Conservation (phyloP, 2,888 invertebrate species). For the Ichneumoninae sp. region DNA sequence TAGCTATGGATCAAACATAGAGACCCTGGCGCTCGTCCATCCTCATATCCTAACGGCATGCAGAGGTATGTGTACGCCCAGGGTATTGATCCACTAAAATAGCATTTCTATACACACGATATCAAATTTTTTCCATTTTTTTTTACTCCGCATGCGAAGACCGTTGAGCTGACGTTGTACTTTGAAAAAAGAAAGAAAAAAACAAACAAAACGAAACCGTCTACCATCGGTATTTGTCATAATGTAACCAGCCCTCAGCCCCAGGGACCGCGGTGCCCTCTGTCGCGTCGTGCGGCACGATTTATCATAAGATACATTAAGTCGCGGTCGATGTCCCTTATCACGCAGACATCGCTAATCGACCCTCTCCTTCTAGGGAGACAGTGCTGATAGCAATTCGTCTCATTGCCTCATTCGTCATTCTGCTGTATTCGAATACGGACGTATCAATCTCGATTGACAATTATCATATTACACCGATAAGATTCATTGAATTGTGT, state of each 20-base stretch:
- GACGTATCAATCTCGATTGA: neutral
- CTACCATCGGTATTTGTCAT: neutral
- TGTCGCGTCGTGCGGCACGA: too few species aligned
- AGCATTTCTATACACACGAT: constrained; percentile 23
- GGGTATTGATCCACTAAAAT: constrained; percentile 51
- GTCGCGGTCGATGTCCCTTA: too few species aligned
- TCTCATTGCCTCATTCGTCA: neutral
- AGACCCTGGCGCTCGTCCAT: constrained; percentile 63
- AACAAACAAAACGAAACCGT: neutral
- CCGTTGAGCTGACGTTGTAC: neutral
- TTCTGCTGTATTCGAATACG: neutral
- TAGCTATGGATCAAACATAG: constrained; percentile 60
- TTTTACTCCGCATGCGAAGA: neutral
- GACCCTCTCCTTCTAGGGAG: too few species aligned
- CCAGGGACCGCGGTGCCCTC: too few species aligned
- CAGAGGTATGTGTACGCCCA: neutral
- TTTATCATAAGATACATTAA: too few species aligned
- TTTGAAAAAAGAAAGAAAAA: neutral
- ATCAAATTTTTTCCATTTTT: neutral
- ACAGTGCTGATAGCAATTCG: neutral
- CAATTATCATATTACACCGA: too few species aligned
- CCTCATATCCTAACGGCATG: constrained; percentile 53
- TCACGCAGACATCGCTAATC: too few species aligned
- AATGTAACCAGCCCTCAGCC: neutral
- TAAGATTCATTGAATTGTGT: neutral